These are phyloP conservation scores for Vireo griseus DNA, from an alignment of 2,797 vertebrate genomes.

Conservation along the genomic window DNA sequence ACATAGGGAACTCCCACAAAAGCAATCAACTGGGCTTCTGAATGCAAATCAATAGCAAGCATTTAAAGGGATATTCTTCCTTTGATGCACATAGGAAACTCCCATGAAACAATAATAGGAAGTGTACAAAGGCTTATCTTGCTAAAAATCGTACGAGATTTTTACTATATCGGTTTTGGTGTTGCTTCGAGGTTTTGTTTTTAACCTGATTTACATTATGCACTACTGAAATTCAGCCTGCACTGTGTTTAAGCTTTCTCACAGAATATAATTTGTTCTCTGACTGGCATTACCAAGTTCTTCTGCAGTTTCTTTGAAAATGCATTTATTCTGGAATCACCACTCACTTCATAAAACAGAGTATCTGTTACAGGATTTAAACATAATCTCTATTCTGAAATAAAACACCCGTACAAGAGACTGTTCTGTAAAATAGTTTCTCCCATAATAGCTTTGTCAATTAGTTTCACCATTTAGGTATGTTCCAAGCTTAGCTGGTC, in stretches of 20 bases:
- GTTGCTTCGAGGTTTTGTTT: neutral
- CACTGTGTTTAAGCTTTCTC: neutral
- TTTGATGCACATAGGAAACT: neutral
- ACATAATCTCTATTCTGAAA: neutral
- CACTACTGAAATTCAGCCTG: neutral
- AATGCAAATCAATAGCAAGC: slow-evolving; percentile 29
- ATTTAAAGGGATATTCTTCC: slow-evolving; percentile 17
- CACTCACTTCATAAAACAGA: neutral
- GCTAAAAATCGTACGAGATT: neutral
- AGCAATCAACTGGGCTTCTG: neutral
- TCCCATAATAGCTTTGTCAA: neutral
- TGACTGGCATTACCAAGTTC: neutral
- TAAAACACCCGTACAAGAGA: neutral
- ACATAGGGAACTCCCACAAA: neutral
- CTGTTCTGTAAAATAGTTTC: neutral
- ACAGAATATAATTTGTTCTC: neutral
- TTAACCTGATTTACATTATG: neutral
- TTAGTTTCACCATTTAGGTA: neutral
- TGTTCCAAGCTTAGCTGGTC: neutral
- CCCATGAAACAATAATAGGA: neutral
- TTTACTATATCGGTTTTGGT: neutral
- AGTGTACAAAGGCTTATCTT: neutral
- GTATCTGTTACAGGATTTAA: neutral
- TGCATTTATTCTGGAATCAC: neutral
- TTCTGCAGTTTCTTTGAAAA: neutral